Percentiles rank a stretch among this genome's conserved stretches.
phyloP scores from a whole-genome alignment of 2,888 invertebrate species.

The Ormia ochracea region DNA sequence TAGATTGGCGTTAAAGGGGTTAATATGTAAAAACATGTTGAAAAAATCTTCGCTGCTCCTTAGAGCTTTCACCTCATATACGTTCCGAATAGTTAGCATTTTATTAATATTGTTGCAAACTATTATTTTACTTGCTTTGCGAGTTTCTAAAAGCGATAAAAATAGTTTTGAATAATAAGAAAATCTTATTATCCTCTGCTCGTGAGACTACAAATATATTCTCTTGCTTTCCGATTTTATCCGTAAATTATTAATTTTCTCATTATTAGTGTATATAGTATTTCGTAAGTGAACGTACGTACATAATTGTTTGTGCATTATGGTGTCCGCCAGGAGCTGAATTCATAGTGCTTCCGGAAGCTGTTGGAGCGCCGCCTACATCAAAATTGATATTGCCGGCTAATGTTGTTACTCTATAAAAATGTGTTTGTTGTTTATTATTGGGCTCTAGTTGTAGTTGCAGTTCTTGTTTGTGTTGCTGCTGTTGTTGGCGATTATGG shows the following conservation, averaged over 20 bases:
- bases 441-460: constrained; percentile 41
- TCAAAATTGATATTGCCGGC: constrained; percentile 38
- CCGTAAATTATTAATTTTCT: constrained; percentile 16
- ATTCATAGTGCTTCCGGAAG: constrained; percentile 22
- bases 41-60: no score
- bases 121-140: no score
- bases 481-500: constrained; percentile 50
- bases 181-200: no score
- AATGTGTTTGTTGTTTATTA: constrained; percentile 52
- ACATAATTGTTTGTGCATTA: constrained; percentile 44
- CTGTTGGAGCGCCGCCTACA: not conserved
- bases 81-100: no score
- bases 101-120: no score
- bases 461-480: constrained; percentile 26
- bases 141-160: no score
- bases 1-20: no score
- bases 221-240: not conserved
- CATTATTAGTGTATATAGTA: not conserved
- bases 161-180: no score
- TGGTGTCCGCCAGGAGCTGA: constrained; percentile 33
- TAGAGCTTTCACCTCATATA: no score
- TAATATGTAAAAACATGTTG: no score
- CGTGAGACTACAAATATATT: not conserved
- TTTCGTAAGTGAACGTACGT: constrained; percentile 30
- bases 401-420: constrained; percentile 51